phyloP scores from a whole-genome alignment of 2,888 invertebrate genomes.

The Erebia palarica region DNA sequence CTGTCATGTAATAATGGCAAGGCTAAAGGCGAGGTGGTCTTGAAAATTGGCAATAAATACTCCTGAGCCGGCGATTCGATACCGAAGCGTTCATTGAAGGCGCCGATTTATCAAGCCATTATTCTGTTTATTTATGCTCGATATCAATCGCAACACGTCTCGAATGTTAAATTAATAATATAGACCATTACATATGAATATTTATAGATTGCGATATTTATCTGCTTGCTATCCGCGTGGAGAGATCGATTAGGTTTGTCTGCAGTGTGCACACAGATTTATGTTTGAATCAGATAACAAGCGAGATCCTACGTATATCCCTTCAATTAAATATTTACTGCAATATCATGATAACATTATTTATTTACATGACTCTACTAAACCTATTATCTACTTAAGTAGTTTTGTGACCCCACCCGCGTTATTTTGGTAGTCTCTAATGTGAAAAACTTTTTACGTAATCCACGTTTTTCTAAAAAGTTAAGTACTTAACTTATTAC shows the following conservation, averaged over 20 bases:
- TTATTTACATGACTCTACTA: too few relatives aligned
- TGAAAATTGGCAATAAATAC: constrained; percentile 16
- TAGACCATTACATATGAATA: constrained; percentile 14
- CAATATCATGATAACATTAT: neutral
- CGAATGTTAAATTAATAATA: constrained; percentile 19
- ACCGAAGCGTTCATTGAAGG: neutral
- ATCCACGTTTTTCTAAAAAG: too few relatives aligned
- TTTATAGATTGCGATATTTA: constrained; percentile 5
- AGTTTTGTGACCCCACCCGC: too few relatives aligned
- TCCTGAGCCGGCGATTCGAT: neutral
- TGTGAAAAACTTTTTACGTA: too few relatives aligned
- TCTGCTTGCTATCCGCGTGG: neutral
- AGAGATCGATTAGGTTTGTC: neutral
- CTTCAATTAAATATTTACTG: neutral
- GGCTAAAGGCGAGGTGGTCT: constrained; percentile 16
- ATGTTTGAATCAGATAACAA: neutral
- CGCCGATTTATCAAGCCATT: constrained; percentile 18
- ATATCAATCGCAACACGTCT: constrained; percentile 14
- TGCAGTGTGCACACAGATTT: neutral
- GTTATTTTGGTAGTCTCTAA: too few relatives aligned
- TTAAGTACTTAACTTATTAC: too few relatives aligned
- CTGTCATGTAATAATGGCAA: constrained; percentile 6
- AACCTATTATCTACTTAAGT: too few relatives aligned
- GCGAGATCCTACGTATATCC: too few relatives aligned
- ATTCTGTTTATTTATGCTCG: constrained; percentile 5